These are phyloP conservation scores for Rhaphigaster nebulosa DNA, from an alignment of 2,888 invertebrate species.

Conservation along the genomic window DNA sequence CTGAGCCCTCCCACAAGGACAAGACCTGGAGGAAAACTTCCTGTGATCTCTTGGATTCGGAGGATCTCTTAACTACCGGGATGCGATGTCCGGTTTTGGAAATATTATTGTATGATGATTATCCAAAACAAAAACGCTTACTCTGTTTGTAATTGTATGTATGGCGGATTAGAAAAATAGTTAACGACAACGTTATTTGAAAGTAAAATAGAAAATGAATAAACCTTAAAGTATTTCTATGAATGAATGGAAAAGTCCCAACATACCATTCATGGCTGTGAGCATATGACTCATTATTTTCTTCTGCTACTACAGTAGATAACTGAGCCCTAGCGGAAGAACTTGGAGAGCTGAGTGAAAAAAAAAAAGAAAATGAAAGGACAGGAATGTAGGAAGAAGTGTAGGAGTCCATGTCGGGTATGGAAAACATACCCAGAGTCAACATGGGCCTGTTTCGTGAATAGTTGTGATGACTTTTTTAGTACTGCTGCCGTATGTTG, in stretches of 20 bases:
- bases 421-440: background rate
- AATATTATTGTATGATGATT: background rate
- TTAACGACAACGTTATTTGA: background rate
- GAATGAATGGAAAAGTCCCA: background rate
- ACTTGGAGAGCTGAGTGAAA: background rate
- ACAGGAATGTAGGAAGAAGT: slow-evolving; percentile 8
- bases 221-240: background rate
- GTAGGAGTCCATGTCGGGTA: slow-evolving; percentile 29
- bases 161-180: background rate
- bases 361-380: background rate
- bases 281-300: background rate
- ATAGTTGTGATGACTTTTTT: slow-evolving; percentile 7
- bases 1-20: slow-evolving; percentile 36
- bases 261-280: slow-evolving; percentile 20
- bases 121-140: background rate
- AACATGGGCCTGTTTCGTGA: background rate
- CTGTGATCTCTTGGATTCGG: background rate
- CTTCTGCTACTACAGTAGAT: background rate
- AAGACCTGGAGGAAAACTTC: background rate
- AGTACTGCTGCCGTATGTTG: background rate
- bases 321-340: background rate
- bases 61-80: background rate
- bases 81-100: no score
- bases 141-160: background rate
- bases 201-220: background rate